Evolutionary conservation across 2,888 invertebrate genomes (phyloP).

Genomic region (Synanthedon andrenaeformis): DNA sequence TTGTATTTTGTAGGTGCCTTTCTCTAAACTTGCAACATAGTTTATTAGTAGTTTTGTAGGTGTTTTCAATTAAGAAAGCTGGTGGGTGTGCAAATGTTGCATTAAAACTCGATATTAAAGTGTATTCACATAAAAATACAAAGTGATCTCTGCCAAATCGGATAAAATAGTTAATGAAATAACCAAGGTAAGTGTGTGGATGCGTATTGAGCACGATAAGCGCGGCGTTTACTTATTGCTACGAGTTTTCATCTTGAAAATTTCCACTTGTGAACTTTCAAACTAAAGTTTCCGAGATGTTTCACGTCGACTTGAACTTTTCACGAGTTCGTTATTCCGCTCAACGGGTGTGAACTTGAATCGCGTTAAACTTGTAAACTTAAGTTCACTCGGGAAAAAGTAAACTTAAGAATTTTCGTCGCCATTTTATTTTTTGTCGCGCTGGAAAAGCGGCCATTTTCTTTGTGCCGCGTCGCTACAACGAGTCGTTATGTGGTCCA

Average conservation of each 20-base stretch:
- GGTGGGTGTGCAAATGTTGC: conserved; percentile 67
- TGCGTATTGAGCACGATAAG: conserved; percentile 33
- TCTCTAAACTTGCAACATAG: conserved; percentile 70
- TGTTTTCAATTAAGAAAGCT: conserved; percentile 69
- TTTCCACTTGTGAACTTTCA: conserved; percentile 67
- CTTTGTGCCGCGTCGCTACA: conserved; percentile 72
- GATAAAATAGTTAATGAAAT: conserved; percentile 55
- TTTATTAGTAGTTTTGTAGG: conserved; percentile 37
- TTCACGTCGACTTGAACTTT: conserved; percentile 53
- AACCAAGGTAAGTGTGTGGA: conserved; percentile 57
- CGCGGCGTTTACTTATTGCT: conserved; percentile 51
- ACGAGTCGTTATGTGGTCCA: conserved; percentile 57
- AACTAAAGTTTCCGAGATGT: conserved; percentile 59
- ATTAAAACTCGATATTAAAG: conserved; percentile 30
- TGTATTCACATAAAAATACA: conserved; percentile 15
- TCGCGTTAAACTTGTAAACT: conserved; percentile 30
- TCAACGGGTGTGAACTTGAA: conserved; percentile 33
- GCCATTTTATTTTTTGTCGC: conserved; percentile 73
- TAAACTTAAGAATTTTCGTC: conserved; percentile 72
- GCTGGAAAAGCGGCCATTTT: conserved; percentile 74
- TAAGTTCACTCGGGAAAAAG: conserved; percentile 64
- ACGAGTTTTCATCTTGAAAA: conserved; percentile 70
- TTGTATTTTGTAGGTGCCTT: conserved; percentile 61
- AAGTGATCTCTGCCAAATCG: conserved; percentile 30
- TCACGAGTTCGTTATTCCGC: conserved; percentile 31